Evolutionary conservation across 2,797 vertebrate species (phyloP).

Genomic region (Antennarius maculatus): DNA sequence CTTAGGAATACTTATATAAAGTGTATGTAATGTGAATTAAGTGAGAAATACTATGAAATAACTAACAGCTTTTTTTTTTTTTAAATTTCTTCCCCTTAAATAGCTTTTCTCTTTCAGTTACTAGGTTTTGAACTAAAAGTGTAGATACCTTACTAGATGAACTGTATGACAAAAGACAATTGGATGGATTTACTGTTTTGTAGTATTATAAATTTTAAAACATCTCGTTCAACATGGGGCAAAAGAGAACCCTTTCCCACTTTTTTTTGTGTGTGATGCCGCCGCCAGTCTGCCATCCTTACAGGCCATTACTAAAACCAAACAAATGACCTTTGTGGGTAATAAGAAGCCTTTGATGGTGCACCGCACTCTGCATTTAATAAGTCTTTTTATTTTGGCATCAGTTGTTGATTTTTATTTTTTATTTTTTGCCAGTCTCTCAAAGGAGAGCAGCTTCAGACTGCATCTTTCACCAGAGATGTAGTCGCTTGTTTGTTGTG

Average conservation of each 20-base stretch:
- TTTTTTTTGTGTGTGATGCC: constrained; percentile 21
- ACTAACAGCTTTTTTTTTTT: constrained; percentile 18
- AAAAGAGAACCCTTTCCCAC: constrained; percentile 27
- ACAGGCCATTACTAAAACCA: constrained; percentile 51
- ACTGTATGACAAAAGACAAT: constrained; percentile 1
- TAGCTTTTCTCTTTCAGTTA: background rate
- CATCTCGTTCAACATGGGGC: constrained; percentile 4
- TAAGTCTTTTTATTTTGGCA: constrained; percentile 51
- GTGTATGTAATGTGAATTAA: background rate
- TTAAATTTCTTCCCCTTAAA: constrained; percentile 1
- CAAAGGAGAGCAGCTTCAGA: constrained; percentile 15
- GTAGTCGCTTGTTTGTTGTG: constrained; percentile 34
- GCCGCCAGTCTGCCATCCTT: constrained; percentile 35
- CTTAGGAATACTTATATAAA: background rate
- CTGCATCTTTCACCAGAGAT: constrained; percentile 25
- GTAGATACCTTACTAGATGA: background rate
- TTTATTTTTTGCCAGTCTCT: constrained; percentile 35
- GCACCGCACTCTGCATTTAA: constrained; percentile 47
- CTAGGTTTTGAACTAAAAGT: constrained; percentile 6
- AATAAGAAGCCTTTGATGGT: constrained; percentile 51
- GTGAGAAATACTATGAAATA: background rate
- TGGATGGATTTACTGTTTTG: constrained; percentile 25
- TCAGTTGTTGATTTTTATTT: constrained; percentile 33
- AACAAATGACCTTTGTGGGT: constrained; percentile 49
- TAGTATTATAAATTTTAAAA: constrained; percentile 12